These are phyloP conservation scores for Oopsacas minuta DNA, from an alignment of 37 sponge, comb jelly and placozoan genomes.

Conservation along the genomic window DNA sequence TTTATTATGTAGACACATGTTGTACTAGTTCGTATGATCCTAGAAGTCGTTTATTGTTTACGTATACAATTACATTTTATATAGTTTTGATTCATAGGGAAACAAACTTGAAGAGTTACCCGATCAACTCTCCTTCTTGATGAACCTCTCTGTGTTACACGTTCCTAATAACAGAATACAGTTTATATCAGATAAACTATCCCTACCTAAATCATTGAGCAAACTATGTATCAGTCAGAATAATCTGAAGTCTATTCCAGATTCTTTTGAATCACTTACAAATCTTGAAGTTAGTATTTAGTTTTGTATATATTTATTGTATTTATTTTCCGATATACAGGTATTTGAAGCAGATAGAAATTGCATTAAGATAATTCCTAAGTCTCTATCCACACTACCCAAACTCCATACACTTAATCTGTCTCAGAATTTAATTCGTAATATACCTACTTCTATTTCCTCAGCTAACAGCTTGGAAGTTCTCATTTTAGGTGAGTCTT, in stretches of 20 bases:
- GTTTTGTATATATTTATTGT: too few relatives aligned
- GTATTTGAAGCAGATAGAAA: slow-evolving; percentile 1
- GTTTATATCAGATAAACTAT: background rate
- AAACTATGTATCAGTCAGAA: background rate
- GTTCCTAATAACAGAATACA: slow-evolving; percentile 2
- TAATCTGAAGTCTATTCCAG: background rate
- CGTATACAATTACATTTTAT: background rate
- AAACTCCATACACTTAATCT: background rate
- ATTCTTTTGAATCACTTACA: background rate
- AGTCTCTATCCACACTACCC: background rate
- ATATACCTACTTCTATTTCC: background rate
- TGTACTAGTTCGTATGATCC: too few relatives aligned
- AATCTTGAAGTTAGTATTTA: background rate
- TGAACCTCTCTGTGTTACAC: background rate
- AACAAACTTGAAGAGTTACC: background rate
- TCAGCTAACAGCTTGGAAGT: background rate
- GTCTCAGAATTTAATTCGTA: background rate
- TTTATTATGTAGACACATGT: background rate
- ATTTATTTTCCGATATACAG: too few relatives aligned
- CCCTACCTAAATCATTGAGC: background rate
- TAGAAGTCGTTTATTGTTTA: background rate
- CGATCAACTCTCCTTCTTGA: background rate
- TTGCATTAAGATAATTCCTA: background rate
- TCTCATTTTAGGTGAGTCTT: background rate
- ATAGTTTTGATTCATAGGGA: background rate